Evolutionary conservation across 2,888 invertebrate species (phyloP), one percentile per base, ranked within the genome.

Genomic region (Melanostoma scalare): DNA sequence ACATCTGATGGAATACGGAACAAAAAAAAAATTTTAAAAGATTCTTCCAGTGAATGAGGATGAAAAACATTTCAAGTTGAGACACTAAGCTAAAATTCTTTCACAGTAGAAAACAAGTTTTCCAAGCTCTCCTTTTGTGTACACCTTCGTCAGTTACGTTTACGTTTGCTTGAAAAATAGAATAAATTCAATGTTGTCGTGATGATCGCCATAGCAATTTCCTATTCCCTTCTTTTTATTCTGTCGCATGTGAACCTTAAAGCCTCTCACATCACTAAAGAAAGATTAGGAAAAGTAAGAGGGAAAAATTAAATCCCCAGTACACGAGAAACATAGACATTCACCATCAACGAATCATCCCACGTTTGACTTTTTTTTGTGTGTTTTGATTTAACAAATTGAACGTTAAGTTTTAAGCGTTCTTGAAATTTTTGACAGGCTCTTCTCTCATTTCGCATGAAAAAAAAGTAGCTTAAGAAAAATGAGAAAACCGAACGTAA

Each of bases 161-260:
- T 20, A 20, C 65, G 60, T 71, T 75, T 71, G 53, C 56, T 69
- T 67, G 46, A 33, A 20, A 56, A 61, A 61, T 31, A 44, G 50
- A 63, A 68, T 42, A 68, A 50, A 44, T 1, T 35, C 30, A 55
- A 68, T 68, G 58, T 71, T 71, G 75, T 53, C 53, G 61, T 72
- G 63, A 60, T 56, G 52, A 60, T 77, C 68, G 56, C 67, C 72
- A 68, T 60, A 76, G 71, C 65, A 76, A 71, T 80, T 80, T 67
- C 60, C 65, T 58, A 65, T 67, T 80, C 71, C 60, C 75, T 65
- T n/a, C 30, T 44, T 30, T 44, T 38, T 36, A 4, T 31, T 33
- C 56, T 1, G 2, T 40, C 44, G 0, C 35, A 52, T 6, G 3
- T 46, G 8, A 69, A 76, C 40, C 56, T 77, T 44, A 65, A 77